These are phyloP conservation scores for Cyprichromis sp. DNA, from an alignment of 2,113 vertebrate genomes.

Conservation along the genomic window DNA sequence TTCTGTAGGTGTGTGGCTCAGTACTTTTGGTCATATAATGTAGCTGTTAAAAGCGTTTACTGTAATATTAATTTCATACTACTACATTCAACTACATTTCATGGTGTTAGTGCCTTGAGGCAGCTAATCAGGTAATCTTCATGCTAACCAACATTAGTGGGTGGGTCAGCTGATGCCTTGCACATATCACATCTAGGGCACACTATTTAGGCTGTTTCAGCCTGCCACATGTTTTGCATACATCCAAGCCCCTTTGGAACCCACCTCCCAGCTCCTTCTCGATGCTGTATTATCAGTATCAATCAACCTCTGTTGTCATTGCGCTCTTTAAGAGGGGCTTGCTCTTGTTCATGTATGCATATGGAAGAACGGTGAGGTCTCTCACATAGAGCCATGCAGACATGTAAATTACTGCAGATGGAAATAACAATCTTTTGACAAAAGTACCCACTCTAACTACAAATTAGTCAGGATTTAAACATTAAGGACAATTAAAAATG, in stretches of 20 bases:
- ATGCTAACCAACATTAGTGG: neutral
- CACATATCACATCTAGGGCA: neutral
- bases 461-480: neutral
- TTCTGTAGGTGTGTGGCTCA: neutral
- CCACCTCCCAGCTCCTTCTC: neutral
- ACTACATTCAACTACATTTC: neutral
- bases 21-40: neutral
- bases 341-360: neutral
- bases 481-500: neutral
- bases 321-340: neutral
- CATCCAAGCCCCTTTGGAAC: neutral
- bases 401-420: neutral
- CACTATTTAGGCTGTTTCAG: neutral
- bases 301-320: neutral
- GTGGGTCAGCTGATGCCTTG: neutral
- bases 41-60: neutral
- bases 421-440: neutral
- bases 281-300: neutral
- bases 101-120: accelerated
- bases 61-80: neutral
- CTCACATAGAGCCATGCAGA: neutral
- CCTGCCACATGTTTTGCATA: neutral
- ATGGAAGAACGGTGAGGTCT: neutral
- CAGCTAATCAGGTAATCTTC: neutral
- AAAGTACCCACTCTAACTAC: neutral